These are phyloP conservation scores for Drosophila conformis DNA, from an alignment of 2,888 invertebrate genomes.

Conservation along the genomic window DNA sequence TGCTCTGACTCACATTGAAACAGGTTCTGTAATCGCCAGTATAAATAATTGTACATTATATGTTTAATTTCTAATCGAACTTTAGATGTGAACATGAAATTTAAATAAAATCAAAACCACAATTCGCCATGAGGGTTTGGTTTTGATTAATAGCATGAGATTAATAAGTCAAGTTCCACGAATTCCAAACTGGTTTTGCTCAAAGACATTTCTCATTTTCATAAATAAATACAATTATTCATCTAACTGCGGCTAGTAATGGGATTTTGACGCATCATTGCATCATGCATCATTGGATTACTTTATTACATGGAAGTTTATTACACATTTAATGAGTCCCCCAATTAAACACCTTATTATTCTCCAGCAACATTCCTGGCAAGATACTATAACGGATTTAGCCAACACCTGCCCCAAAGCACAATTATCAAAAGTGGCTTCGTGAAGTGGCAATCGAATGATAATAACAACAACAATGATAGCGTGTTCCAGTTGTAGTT, in stretches of 20 bases:
- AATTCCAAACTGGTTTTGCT: not conserved
- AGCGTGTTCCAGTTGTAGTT: conserved; percentile 23
- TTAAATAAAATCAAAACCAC: not conserved
- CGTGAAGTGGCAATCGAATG: conserved; percentile 22
- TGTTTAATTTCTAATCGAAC: not conserved
- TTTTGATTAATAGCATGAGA: not conserved
- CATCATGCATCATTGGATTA: not conserved
- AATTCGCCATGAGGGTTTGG: not conserved
- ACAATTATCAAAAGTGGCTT: conserved; percentile 12
- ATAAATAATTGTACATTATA: conserved; percentile 3
- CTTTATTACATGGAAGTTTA: conserved; percentile 8
- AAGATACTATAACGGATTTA: not conserved
- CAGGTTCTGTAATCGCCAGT: not conserved
- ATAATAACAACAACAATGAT: conserved; percentile 9
- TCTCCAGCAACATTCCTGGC: conserved; percentile 30
- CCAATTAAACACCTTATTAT: conserved; percentile 11
- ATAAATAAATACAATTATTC: conserved; percentile 11
- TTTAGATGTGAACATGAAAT: not conserved
- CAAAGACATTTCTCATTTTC: conserved; percentile 8
- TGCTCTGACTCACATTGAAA: not conserved
- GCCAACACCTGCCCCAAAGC: conserved; percentile 22
- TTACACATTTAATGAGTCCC: conserved; percentile 21
- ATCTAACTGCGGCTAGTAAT: conserved; percentile 4
- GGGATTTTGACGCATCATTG: not conserved
- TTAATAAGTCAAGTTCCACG: not conserved